phyloP scores from a whole-genome alignment of 1,140 invertebrate genomes.

The Megathymus violae region DNA sequence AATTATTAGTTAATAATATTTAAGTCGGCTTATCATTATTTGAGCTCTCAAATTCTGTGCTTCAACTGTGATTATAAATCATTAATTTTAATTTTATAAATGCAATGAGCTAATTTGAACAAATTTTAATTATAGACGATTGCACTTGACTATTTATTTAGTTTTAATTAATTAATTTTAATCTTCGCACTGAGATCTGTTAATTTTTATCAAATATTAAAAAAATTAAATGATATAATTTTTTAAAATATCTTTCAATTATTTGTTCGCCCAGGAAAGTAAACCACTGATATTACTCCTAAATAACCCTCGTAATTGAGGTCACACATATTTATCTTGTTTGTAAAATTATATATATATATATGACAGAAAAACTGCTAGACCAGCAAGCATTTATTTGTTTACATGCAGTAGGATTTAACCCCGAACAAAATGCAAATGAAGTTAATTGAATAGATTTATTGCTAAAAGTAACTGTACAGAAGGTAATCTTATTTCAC shows the following conservation, averaged over 20 bases:
- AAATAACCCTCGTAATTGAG: too few relatives aligned
- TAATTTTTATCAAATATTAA: conserved; percentile 75
- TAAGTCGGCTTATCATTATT: conserved; percentile 38
- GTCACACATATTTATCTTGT: too few relatives aligned
- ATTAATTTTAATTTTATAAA: conserved; percentile 64
- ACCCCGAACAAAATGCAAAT: too few relatives aligned
- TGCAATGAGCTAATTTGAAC: conserved; percentile 65
- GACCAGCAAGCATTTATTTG: too few relatives aligned
- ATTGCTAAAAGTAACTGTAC: conserved; percentile 1
- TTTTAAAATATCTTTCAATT: conserved; percentile 21
- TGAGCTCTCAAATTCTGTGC: conserved; percentile 72
- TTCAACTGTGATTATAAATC: conserved; percentile 77
- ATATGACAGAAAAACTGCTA: background rate
- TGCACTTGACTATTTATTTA: conserved; percentile 81
- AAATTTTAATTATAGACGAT: conserved; percentile 70
- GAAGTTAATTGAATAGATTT: background rate
- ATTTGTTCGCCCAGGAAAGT: too few relatives aligned
- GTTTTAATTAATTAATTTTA: conserved; percentile 76
- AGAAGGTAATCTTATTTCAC: background rate
- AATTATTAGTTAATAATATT: conserved; percentile 30
- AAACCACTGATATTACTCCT: too few relatives aligned
- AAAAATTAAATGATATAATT: conserved; percentile 47
- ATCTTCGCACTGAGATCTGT: conserved; percentile 81
- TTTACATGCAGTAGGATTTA: too few relatives aligned
- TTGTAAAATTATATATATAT: background rate